Evolutionary conservation across 2,113 vertebrate genomes (phyloP), one percentile per base, ranked within the genome.

Genomic region (Phylloscopus whistleri): DNA sequence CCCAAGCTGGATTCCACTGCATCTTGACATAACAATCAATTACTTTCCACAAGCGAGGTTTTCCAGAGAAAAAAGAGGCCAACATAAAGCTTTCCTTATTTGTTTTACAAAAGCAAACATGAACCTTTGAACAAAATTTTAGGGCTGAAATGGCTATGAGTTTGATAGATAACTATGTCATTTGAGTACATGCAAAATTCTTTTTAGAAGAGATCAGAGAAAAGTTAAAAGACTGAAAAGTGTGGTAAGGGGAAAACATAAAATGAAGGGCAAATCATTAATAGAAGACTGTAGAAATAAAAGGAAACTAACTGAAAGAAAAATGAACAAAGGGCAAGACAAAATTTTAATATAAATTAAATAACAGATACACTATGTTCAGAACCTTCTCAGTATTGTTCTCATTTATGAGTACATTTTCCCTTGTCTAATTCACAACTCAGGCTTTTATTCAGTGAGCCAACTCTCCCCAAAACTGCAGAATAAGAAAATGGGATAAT

Each of bases 1-100:
- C 53, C 69, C 53, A 7, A 88, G 79, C 86, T 89, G 93, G 66
- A 95, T 95, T 91, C 90, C 90, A 78, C 94, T 93, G 73, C 82
- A 93, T 92, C 83, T 94, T 94, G 93, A 97, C 93, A 96, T 75
- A 94, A 87, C 80, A 95, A 97, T 97, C 94, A 95, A 97, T 96
- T 96, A 96, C 86, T 33, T 94, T 86, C 85, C 76, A 90, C 86
- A 90, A 75, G 44, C 77, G 82, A 84, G 31, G 44, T 56, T 81
- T 94, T 93, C 44, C 87, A 94, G 80, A 90, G 76, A 86, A 84
- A 76, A 93, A 78, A 78, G 55, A 76, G 44, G 49, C 58, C 76
- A 90, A 64, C 49, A 87, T 49, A 89, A 90, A 90, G 92, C 52
- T 87, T 92, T 84, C 58, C 60, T 78, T 83, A 90, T 89, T 94